Percentiles rank a stretch among this genome's conserved stretches.
These are phyloP conservation scores for Brachystomella parvula DNA, from an alignment of 1,140 invertebrate species.

Conservation along the genomic window DNA sequence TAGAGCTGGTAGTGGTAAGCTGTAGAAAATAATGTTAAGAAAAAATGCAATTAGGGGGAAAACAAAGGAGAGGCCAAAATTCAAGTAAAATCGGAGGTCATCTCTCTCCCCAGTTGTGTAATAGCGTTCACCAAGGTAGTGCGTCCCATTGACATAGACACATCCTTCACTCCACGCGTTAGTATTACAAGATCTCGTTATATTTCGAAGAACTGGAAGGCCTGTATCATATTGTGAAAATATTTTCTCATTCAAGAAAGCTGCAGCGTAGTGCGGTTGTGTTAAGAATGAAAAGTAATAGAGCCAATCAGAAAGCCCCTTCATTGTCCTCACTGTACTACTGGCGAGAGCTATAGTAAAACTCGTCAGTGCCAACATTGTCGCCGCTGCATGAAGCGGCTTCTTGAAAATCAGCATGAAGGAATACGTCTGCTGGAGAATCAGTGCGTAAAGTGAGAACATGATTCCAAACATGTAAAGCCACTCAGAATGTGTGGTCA, in stretches of 20 bases:
- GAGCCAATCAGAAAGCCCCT: constrained; percentile 65
- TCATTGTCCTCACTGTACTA: constrained; percentile 51
- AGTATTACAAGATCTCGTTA: neutral
- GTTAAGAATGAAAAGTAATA: constrained; percentile 68
- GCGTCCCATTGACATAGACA: constrained; percentile 61
- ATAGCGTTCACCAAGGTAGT: constrained; percentile 65
- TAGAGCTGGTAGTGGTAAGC: constrained; percentile 74
- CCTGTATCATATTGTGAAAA: constrained; percentile 46
- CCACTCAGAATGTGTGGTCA: constrained; percentile 44
- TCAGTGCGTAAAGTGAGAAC: constrained; percentile 69
- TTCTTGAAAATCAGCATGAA: constrained; percentile 71
- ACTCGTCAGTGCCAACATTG: constrained; percentile 64
- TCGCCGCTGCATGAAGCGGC: constrained; percentile 62
- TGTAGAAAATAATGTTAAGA: constrained; percentile 73
- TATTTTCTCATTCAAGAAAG: constrained; percentile 59
- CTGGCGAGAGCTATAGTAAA: constrained; percentile 66
- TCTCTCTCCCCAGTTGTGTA: constrained; percentile 41
- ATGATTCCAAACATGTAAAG: constrained; percentile 56
- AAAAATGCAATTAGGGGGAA: constrained; percentile 71
- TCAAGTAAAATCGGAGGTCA: constrained; percentile 59
- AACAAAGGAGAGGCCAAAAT: constrained; percentile 72
- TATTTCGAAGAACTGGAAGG: constrained; percentile 14
- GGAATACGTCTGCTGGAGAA: constrained; percentile 74
- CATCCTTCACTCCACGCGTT: constrained; percentile 50
- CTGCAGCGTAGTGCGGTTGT: constrained; percentile 66